Conservation (phyloP, 2,113 vertebrate genomes). For the Pterophyllum scalare region DNA sequence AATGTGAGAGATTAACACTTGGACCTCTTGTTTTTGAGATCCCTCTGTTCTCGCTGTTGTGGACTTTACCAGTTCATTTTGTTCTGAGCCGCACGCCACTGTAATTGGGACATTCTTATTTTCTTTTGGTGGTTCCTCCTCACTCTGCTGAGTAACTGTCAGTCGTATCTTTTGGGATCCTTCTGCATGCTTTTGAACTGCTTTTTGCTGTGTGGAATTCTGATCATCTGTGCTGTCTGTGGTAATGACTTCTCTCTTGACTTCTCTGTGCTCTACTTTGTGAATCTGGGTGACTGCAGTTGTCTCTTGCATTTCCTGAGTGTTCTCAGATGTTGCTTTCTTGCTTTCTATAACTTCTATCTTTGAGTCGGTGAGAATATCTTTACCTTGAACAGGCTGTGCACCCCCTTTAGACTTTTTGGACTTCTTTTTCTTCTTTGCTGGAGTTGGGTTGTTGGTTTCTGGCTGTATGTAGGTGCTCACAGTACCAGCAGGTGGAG, state of each 20-base stretch:
- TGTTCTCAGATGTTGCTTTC: slow-evolving; percentile 29
- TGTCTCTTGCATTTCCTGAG: slow-evolving; percentile 58
- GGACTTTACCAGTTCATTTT: slow-evolving; percentile 66
- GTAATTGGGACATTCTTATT: slow-evolving; percentile 59
- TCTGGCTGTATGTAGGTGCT: slow-evolving; percentile 54
- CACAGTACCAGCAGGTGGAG: slow-evolving; percentile 11
- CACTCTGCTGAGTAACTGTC: slow-evolving; percentile 55
- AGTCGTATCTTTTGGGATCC: slow-evolving; percentile 65
- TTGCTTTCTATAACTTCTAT: slow-evolving; percentile 43
- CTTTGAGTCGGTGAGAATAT: slow-evolving; percentile 53
- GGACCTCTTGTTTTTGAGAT: slow-evolving; percentile 80
- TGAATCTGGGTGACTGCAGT: slow-evolving; percentile 52
- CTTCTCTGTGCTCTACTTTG: slow-evolving; percentile 53
- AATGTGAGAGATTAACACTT: slow-evolving; percentile 81
- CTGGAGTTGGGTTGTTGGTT: slow-evolving; percentile 31
- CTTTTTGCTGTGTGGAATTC: slow-evolving; percentile 52
- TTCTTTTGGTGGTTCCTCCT: slow-evolving; percentile 61
- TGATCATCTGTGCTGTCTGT: slow-evolving; percentile 64
- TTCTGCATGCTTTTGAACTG: slow-evolving; percentile 67
- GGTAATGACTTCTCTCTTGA: slow-evolving; percentile 60
- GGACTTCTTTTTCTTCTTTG: slow-evolving; percentile 80
- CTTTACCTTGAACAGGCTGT: slow-evolving; percentile 63
- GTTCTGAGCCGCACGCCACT: slow-evolving; percentile 57
- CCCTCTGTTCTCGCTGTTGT: slow-evolving; percentile 73
- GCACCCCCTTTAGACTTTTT: slow-evolving; percentile 76